phyloP scores from a whole-genome alignment of 2,113 vertebrate species.

The Eulemur rufifrons region DNA sequence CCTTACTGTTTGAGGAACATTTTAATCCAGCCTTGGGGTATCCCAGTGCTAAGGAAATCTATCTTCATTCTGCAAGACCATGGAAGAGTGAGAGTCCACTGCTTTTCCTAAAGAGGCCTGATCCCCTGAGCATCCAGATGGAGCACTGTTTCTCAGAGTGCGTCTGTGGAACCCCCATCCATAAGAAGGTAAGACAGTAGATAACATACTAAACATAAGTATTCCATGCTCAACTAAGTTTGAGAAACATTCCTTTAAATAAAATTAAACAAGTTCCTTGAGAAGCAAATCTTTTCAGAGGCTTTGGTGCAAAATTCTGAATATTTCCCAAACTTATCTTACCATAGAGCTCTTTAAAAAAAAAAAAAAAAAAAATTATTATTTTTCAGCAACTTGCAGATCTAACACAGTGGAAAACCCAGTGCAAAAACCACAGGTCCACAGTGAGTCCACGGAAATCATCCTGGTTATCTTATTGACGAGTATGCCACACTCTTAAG shows the following conservation, averaged over 20 bases:
- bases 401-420: not conserved
- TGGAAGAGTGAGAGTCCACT: rapidly evolving
- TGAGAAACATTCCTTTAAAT: not conserved
- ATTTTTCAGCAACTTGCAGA: not conserved
- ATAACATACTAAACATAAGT: not conserved
- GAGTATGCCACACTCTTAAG: not conserved
- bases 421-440: not conserved
- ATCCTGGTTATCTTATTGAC: not conserved
- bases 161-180: not conserved
- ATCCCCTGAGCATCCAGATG: rapidly evolving
- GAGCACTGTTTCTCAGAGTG: rapidly evolving
- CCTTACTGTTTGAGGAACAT: not conserved
- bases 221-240: not conserved
- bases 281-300: not conserved
- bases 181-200: too few relatives aligned
- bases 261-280: not conserved
- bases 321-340: not conserved
- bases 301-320: not conserved
- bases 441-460: rapidly evolving
- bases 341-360: not conserved
- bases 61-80: not conserved
- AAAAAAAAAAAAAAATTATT: not conserved
- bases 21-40: not conserved
- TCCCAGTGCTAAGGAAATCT: not conserved
- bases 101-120: not conserved